These are phyloP conservation scores for Arrhamphus sclerolepis DNA, from an alignment of 2,797 vertebrate species.

Conservation along the genomic window DNA sequence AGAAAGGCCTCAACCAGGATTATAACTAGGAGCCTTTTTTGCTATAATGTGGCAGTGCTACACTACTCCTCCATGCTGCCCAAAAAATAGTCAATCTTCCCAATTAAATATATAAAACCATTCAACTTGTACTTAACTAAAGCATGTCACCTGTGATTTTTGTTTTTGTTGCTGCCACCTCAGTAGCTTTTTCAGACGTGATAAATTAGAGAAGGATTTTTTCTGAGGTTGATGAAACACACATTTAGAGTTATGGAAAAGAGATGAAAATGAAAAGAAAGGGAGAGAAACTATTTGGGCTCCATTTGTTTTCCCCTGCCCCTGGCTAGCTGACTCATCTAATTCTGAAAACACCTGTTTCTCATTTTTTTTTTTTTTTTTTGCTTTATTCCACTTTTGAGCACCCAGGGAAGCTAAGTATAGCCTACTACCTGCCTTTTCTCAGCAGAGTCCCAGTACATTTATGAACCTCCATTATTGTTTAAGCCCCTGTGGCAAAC, in stretches of 20 bases:
- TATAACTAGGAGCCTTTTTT: neutral
- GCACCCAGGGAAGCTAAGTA: conserved; percentile 12
- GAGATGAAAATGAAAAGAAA: conserved; percentile 9
- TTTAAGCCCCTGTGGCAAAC: conserved; percentile 17
- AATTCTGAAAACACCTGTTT: conserved; percentile 44
- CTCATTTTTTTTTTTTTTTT: too few species aligned
- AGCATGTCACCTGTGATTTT: conserved; percentile 1
- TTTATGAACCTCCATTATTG: conserved; percentile 36
- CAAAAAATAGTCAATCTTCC: conserved; percentile 7
- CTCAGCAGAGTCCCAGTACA: conserved; percentile 11
- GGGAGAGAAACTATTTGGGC: conserved; percentile 5
- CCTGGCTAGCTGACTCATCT: conserved; percentile 29
- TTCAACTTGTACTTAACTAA: conserved; percentile 9
- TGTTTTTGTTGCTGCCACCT: neutral
- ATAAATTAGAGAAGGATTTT: neutral
- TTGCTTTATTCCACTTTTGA: conserved; percentile 26
- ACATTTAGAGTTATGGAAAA: conserved; percentile 11
- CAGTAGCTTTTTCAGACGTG: conserved; percentile 7
- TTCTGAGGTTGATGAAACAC: conserved; percentile 13
- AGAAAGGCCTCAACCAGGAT: neutral
- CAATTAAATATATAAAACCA: conserved; percentile 13
- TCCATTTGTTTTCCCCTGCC: conserved; percentile 33
- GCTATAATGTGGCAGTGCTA: too few species aligned
- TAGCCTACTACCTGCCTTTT: conserved; percentile 13
- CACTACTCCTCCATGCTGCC: neutral